Conservation (phyloP, 2,797 vertebrate species). For the Ptychobarbus kaznakovi region DNA sequence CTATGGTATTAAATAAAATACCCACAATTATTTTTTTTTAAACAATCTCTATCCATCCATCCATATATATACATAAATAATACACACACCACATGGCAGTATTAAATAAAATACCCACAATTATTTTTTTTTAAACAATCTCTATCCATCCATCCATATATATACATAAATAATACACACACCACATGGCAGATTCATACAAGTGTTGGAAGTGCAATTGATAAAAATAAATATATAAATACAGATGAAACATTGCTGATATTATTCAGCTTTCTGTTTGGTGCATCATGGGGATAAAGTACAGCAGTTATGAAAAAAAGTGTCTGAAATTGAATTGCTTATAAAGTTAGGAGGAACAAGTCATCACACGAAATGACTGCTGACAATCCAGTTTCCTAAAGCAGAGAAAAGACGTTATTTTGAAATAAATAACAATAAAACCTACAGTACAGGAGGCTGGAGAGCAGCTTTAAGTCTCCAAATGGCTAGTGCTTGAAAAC, state of each 20-base stretch:
- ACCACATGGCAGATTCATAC: background rate
- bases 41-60: no score
- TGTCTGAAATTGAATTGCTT: slow-evolving; percentile 36
- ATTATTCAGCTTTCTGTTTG: background rate
- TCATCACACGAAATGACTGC: slow-evolving; percentile 15
- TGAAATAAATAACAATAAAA: slow-evolving; percentile 28
- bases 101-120: no score
- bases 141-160: no score
- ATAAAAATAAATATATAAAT: background rate
- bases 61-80: no score
- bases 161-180: no score
- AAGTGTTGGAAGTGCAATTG: background rate
- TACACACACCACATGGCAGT: no score
- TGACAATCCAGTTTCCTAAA: slow-evolving; percentile 32
- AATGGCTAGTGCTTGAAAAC: slow-evolving; percentile 31
- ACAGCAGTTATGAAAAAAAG: slow-evolving; percentile 14
- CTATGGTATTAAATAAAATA: background rate
- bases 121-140: no score
- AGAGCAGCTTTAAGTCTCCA: slow-evolving; percentile 44
- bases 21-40: no score
- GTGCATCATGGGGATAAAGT: background rate
- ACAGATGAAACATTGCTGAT: background rate
- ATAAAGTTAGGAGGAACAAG: slow-evolving; percentile 21
- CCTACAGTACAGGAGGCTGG: background rate
- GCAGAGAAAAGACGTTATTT: background rate